phyloP scores from a whole-genome alignment of 2,113 vertebrate genomes.

The Neofelis nebulosa region DNA sequence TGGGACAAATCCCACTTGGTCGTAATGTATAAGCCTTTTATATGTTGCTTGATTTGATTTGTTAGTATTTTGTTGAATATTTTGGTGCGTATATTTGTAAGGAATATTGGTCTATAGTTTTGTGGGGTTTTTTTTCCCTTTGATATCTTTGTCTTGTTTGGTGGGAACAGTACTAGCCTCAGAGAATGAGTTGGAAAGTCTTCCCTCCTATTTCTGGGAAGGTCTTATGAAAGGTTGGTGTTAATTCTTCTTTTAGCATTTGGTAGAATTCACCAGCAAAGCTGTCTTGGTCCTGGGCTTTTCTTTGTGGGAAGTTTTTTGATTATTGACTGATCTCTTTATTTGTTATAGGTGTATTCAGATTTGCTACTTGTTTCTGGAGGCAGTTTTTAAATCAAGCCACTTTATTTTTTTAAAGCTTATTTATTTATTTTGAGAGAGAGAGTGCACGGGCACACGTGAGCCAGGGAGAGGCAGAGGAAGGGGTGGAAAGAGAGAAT shows the following conservation, averaged over 20 bases:
- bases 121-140: not conserved
- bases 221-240: not conserved
- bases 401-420: not conserved
- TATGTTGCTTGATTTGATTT: not conserved
- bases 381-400: not conserved
- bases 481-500: too few species aligned
- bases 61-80: not conserved
- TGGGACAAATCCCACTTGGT: not conserved
- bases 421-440: too few species aligned
- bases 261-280: not conserved
- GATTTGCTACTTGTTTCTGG: not conserved
- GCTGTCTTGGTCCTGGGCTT: not conserved
- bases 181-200: not conserved
- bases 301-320: not conserved
- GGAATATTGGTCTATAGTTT: not conserved
- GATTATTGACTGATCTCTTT: not conserved
- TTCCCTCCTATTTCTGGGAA: not conserved
- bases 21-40: not conserved
- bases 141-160: not conserved
- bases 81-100: not conserved
- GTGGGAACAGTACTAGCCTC: not conserved
- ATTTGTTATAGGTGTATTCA: not conserved
- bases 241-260: not conserved
- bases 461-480: too few species aligned
- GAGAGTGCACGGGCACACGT: too few species aligned